Conservation (phyloP, 2,888 invertebrate genomes). For the Drosophila merina region DNA sequence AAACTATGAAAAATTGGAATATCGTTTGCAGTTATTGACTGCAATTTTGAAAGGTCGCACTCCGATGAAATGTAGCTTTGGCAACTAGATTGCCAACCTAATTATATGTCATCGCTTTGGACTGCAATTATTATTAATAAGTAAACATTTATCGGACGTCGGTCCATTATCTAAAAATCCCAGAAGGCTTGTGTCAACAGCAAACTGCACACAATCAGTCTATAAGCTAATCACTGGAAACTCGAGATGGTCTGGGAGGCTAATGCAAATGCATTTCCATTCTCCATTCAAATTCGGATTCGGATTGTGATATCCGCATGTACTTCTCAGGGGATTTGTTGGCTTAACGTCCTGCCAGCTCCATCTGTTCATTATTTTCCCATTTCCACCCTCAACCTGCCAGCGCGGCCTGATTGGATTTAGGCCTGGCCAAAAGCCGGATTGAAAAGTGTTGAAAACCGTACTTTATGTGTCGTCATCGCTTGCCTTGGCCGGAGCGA, state of each 20-base stretch:
- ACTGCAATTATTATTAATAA: slow-evolving; percentile 2
- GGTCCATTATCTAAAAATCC: slow-evolving; percentile 41
- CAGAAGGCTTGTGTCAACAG: slow-evolving; percentile 41
- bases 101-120: slow-evolving; percentile 5
- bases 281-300: slow-evolving; percentile 29
- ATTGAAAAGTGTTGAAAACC: slow-evolving; percentile 68
- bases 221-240: slow-evolving; percentile 29
- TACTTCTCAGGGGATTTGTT: slow-evolving; percentile 38
- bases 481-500: slow-evolving; percentile 23
- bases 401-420: slow-evolving; percentile 25
- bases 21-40: too few relatives aligned
- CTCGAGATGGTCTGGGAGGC: slow-evolving; percentile 1
- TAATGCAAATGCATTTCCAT: slow-evolving; percentile 38
- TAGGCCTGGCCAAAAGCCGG: slow-evolving; percentile 38
- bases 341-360: slow-evolving; percentile 41
- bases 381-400: slow-evolving; percentile 25
- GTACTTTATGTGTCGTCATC: slow-evolving; percentile 58
- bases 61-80: not conserved
- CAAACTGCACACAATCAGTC: slow-evolving; percentile 4
- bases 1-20: too few relatives aligned
- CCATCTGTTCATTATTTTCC: slow-evolving; percentile 56
- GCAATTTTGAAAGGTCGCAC: not conserved
- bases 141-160: slow-evolving; percentile 8
- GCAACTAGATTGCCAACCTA: slow-evolving; percentile 1
- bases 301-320: slow-evolving; percentile 34